Percentiles rank a stretch among this genome's conserved stretches.
Conservation (phyloP, 2,888 invertebrate species). For the Chrysomela aeneicollis region DNA sequence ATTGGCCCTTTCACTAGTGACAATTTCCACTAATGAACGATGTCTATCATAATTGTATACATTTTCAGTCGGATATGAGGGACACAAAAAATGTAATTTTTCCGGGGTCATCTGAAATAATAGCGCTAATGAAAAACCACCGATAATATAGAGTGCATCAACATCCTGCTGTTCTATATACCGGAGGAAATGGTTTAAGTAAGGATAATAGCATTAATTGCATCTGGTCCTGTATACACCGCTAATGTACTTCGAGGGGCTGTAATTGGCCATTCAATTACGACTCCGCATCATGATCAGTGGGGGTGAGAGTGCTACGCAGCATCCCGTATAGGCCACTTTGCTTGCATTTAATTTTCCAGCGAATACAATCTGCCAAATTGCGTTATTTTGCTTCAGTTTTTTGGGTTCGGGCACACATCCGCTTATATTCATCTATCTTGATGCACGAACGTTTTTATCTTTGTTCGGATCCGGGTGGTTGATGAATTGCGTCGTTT, state of each 20-base stretch:
- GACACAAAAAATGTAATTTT: not conserved
- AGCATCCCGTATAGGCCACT: constrained; percentile 23
- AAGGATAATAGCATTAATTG: constrained; percentile 50
- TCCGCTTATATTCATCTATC: not conserved
- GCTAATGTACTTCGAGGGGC: constrained; percentile 51
- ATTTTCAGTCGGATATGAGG: not conserved
- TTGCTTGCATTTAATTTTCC: constrained; percentile 29
- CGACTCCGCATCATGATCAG: constrained; percentile 47
- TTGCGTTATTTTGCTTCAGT: constrained; percentile 28
- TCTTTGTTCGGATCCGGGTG: not conserved
- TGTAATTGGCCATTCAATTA: constrained; percentile 55
- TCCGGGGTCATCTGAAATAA: constrained; percentile 3
- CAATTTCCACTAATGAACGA: too few relatives aligned
- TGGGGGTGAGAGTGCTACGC: constrained; percentile 51
- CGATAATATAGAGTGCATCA: constrained; percentile 12
- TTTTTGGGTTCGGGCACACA: not conserved
- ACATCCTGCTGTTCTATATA: constrained; percentile 24
- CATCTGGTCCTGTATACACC: constrained; percentile 42
- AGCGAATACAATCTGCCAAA: constrained; percentile 32
- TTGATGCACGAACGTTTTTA: not conserved
- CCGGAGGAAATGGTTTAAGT: constrained; percentile 41
- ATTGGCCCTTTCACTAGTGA: too few relatives aligned
- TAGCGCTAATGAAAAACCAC: constrained; percentile 19
- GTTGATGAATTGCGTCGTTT: not conserved
- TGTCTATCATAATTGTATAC: not conserved